Conservation (phyloP, 2,888 invertebrate genomes). For the Thymelicus acteon region DNA sequence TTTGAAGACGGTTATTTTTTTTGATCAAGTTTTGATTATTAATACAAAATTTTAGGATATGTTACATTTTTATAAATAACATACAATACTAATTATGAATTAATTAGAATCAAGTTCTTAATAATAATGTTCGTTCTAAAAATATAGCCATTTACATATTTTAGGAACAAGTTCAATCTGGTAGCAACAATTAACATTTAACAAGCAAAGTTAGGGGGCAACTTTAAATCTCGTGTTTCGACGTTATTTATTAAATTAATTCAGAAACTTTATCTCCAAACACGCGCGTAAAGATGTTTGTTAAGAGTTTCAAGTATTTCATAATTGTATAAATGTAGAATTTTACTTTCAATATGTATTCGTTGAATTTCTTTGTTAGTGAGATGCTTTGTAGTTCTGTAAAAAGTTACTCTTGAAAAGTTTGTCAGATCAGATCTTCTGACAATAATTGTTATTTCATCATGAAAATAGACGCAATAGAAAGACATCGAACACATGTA, state of each 20-base stretch:
- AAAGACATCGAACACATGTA: too few relatives aligned
- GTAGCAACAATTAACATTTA: conserved; percentile 75
- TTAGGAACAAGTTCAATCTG: conserved; percentile 53
- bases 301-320: conserved; percentile 46
- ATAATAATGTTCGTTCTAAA: conserved; percentile 8
- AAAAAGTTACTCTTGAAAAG: background rate
- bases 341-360: conserved; percentile 11
- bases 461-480: too few relatives aligned
- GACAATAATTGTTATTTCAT: too few relatives aligned
- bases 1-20: too few relatives aligned
- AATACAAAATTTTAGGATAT: too few relatives aligned
- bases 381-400: conserved; percentile 19
- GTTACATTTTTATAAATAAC: too few relatives aligned
- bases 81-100: too few relatives aligned
- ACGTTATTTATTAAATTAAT: conserved; percentile 81
- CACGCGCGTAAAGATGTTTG: conserved; percentile 76
- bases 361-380: conserved; percentile 12
- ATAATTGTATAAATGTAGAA: conserved; percentile 12
- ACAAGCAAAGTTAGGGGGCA: conserved; percentile 74
- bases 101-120: too few relatives aligned
- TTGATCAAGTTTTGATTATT: too few relatives aligned
- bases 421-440: too few relatives aligned
- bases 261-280: conserved; percentile 74
- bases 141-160: background rate
- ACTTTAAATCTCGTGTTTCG: conserved; percentile 79